These are phyloP conservation scores for Papilio polyxenes DNA, from an alignment of 1,140 invertebrate genomes.

Conservation along the genomic window DNA sequence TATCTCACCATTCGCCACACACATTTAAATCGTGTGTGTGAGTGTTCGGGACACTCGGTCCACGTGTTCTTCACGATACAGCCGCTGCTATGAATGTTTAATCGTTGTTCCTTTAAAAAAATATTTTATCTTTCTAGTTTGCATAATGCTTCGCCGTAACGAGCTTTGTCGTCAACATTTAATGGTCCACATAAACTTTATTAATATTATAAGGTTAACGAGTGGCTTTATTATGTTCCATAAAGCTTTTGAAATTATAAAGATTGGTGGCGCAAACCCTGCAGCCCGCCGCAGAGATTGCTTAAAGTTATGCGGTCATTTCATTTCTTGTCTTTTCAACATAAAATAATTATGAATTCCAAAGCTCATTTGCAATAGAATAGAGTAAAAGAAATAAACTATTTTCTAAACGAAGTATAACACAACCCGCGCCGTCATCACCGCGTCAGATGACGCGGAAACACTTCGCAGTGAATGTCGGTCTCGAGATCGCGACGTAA, in stretches of 20 bases:
- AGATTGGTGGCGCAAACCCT: neutral
- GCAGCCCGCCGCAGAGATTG: neutral
- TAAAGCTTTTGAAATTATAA: conserved; percentile 21
- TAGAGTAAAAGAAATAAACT: too few relatives aligned
- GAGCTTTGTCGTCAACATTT: conserved; percentile 13
- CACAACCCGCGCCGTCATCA: neutral
- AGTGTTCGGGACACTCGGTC: too few relatives aligned
- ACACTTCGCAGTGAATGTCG: neutral
- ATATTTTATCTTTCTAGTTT: conserved; percentile 9
- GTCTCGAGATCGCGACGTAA: neutral
- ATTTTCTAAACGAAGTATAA: neutral
- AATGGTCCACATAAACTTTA: conserved; percentile 22
- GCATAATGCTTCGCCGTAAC: conserved; percentile 7
- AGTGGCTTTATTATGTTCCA: conserved; percentile 12
- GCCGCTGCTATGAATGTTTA: neutral
- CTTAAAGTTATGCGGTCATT: neutral
- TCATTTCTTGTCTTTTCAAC: neutral
- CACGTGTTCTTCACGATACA: neutral
- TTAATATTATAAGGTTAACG: conserved; percentile 13
- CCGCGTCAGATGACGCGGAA: neutral
- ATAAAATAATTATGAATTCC: neutral
- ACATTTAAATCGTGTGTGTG: too few relatives aligned
- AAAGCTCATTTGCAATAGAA: neutral
- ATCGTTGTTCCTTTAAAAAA: conserved; percentile 10
- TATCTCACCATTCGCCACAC: too few relatives aligned